Percentiles rank a stretch among this genome's conserved stretches.
phyloP scores from a whole-genome alignment of 2,797 vertebrate species.

The Halcyon smyrnensis region DNA sequence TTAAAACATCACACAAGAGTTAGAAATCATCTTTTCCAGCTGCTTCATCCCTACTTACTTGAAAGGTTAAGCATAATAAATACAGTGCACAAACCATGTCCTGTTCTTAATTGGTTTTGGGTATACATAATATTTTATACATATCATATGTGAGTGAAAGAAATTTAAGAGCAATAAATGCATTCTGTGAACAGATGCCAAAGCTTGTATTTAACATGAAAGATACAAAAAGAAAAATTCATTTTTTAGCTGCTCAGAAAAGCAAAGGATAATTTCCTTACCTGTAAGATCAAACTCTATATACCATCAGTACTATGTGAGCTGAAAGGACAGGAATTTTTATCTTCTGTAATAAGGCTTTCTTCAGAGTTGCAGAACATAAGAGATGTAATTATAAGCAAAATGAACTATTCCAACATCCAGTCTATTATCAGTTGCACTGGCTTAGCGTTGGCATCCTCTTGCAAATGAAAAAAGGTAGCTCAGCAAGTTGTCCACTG shows the following conservation, averaged over 20 bases:
- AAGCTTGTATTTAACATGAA: conserved; percentile 8
- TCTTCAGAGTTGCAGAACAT: conserved; percentile 40
- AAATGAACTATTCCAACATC: conserved; percentile 79
- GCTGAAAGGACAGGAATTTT: conserved; percentile 21
- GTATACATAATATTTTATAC: neutral
- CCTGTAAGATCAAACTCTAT: conserved; percentile 68
- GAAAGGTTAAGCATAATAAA: conserved; percentile 14
- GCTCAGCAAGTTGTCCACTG: conserved; percentile 79
- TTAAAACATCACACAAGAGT: conserved; percentile 22
- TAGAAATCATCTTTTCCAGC: neutral
- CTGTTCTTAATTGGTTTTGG: neutral
- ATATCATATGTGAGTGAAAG: neutral
- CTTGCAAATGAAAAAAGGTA: conserved; percentile 74
- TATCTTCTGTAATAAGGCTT: conserved; percentile 33
- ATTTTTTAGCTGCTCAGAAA: neutral
- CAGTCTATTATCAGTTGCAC: conserved; percentile 73
- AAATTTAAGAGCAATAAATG: neutral
- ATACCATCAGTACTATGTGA: neutral
- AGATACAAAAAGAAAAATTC: neutral
- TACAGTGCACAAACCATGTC: neutral
- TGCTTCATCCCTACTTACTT: neutral
- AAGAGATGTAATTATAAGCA: conserved; percentile 33
- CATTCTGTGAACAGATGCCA: neutral
- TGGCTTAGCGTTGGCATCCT: conserved; percentile 78
- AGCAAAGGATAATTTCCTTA: conserved; percentile 69